Evolutionary conservation across 2,888 invertebrate genomes (phyloP).

Genomic region (Julus scandinavius): DNA sequence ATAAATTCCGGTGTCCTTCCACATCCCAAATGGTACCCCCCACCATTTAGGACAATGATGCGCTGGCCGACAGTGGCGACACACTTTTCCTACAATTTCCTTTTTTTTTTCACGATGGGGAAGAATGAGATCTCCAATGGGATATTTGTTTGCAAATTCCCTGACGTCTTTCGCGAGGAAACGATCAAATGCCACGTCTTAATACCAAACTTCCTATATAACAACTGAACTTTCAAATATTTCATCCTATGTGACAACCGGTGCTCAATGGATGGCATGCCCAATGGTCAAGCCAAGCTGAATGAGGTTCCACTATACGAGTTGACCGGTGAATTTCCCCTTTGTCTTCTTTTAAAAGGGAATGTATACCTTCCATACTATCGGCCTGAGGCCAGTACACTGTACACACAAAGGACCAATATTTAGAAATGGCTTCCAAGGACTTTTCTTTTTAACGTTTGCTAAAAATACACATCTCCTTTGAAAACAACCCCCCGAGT

Average conservation of each 20-base stretch:
- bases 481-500: conserved; percentile 2
- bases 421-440: conserved; percentile 27
- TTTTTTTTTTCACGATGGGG: background rate
- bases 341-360: background rate
- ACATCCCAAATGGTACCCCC: conserved; percentile 24
- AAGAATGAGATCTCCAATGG: background rate
- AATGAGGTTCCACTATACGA: background rate
- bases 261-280: background rate
- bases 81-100: conserved; percentile 14
- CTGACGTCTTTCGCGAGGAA: conserved; percentile 23
- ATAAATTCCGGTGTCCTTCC: conserved; percentile 35
- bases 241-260: background rate
- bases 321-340: background rate
- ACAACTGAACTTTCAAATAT: background rate
- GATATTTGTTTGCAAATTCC: conserved; percentile 35
- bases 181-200: conserved; percentile 28
- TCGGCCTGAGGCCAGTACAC: background rate
- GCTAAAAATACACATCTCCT: conserved; percentile 4
- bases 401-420: conserved; percentile 5
- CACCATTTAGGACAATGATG: background rate
- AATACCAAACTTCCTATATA: background rate
- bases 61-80: conserved; percentile 35
- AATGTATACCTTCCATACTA: background rate
- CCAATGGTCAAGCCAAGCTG: background rate
- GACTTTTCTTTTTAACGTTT: conserved; percentile 10